A percentile compares a stretch with the other conserved stretches of the same genome.
Evolutionary conservation across 2,888 invertebrate species (phyloP).

Genomic region (Trissolcus brochymenae): DNA sequence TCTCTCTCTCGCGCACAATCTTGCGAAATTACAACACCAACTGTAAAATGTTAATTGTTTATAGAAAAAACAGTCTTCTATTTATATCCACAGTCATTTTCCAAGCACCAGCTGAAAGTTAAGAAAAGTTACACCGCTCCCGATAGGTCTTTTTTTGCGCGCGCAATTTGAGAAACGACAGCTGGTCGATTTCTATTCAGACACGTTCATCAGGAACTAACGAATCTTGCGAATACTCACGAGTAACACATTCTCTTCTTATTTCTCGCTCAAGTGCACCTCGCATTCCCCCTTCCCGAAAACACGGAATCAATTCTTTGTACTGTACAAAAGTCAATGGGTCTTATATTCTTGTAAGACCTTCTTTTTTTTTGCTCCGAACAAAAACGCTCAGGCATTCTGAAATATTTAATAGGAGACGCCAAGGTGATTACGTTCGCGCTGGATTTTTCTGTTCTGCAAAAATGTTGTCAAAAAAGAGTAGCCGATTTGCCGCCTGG

Average conservation of each 20-base stretch:
- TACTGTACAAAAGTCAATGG: slow-evolving; percentile 11
- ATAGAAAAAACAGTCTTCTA: slow-evolving; percentile 46
- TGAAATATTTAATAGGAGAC: slow-evolving; percentile 49
- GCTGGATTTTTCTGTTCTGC: slow-evolving; percentile 67
- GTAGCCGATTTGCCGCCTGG: slow-evolving; percentile 55
- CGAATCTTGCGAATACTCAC: slow-evolving; percentile 20
- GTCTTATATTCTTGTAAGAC: slow-evolving; percentile 3
- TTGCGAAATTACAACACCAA: slow-evolving; percentile 11
- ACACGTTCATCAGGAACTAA: slow-evolving; percentile 47
- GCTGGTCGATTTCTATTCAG: slow-evolving; percentile 47
- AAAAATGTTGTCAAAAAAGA: slow-evolving; percentile 70
- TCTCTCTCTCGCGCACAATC: too few species aligned
- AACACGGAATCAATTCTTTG: slow-evolving; percentile 8
- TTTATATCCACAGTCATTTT: slow-evolving; percentile 47
- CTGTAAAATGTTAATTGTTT: slow-evolving; percentile 47
- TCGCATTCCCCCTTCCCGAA: background rate
- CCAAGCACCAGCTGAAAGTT: slow-evolving; percentile 46
- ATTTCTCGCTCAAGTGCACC: slow-evolving; percentile 5
- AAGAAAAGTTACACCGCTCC: slow-evolving; percentile 34
- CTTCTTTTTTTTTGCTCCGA: slow-evolving; percentile 1
- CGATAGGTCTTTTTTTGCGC: slow-evolving; percentile 40
- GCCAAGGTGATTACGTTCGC: slow-evolving; percentile 59
- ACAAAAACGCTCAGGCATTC: slow-evolving; percentile 43
- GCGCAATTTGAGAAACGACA: slow-evolving; percentile 43
- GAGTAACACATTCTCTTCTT: slow-evolving; percentile 10